phyloP scores from a whole-genome alignment of 2,113 vertebrate species.

The Gnathonemus echidnorhynchus region DNA sequence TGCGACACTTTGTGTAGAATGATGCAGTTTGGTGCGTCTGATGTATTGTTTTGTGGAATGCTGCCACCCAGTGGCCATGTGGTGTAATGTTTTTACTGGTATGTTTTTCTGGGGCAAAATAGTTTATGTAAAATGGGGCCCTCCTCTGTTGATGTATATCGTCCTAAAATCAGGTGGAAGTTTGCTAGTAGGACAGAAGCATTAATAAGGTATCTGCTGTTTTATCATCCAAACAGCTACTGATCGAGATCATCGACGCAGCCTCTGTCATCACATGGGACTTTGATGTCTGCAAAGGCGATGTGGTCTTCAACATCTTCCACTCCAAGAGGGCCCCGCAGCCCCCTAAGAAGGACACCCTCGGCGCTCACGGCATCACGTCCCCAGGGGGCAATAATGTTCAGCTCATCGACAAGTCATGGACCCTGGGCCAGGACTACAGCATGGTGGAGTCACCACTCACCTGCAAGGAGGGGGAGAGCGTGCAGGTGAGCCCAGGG shows the following conservation, averaged over 20 bases:
- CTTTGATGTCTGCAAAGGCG: slow-evolving; percentile 91
- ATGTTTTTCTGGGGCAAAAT: neutral
- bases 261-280: slow-evolving; percentile 96
- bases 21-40: neutral
- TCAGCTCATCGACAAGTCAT: slow-evolving; percentile 79
- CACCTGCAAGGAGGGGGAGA: slow-evolving; percentile 85
- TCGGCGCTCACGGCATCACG: slow-evolving; percentile 71
- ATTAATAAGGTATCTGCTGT: neutral
- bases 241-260: slow-evolving; percentile 83
- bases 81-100: neutral
- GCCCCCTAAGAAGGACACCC: slow-evolving; percentile 74
- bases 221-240: slow-evolving; percentile 58
- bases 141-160: neutral
- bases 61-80: slow-evolving; percentile 18
- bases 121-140: neutral
- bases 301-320: slow-evolving; percentile 86
- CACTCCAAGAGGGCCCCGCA: slow-evolving; percentile 82
- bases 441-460: slow-evolving; percentile 87
- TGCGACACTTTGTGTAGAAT: neutral
- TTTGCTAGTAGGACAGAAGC: neutral
- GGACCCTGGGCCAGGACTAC: slow-evolving; percentile 87
- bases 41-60: neutral
- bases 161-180: neutral
- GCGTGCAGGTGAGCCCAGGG: slow-evolving; percentile 73
- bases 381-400: slow-evolving; percentile 72